Evolutionary conservation across 2,113 vertebrate species (phyloP).

Genomic region (Pelecanoides urinatrix): DNA sequence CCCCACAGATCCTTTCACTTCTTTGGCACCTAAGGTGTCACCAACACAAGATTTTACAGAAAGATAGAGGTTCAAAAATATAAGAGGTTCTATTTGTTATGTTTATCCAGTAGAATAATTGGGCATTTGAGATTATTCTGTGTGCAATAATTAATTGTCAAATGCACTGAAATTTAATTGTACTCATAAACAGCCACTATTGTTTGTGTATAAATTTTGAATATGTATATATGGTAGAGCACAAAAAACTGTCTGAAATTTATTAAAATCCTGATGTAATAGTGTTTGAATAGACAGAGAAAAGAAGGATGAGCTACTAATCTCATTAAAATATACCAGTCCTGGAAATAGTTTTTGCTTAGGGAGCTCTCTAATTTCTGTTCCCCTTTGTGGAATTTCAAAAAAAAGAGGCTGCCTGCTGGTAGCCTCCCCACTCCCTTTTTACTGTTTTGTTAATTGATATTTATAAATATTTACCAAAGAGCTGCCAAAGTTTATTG

Average conservation of each 20-base stretch:
- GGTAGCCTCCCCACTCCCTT: constrained; percentile 8
- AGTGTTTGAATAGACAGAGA: constrained; percentile 32
- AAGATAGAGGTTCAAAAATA: constrained; percentile 70
- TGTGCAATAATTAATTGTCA: constrained; percentile 75
- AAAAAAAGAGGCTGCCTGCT: background rate
- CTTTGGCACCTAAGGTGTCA: constrained; percentile 56
- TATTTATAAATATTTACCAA: constrained; percentile 70
- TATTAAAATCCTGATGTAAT: constrained; percentile 27
- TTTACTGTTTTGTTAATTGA: constrained; percentile 27
- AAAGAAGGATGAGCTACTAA: constrained; percentile 30
- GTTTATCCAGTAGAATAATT: constrained; percentile 50
- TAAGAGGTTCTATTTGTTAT: constrained; percentile 2
- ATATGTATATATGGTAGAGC: constrained; percentile 71
- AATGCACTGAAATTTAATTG: constrained; percentile 68
- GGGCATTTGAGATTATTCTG: constrained; percentile 68
- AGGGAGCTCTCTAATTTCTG: constrained; percentile 19
- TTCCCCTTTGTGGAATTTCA: constrained; percentile 10
- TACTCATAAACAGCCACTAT: constrained; percentile 64
- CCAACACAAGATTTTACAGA: constrained; percentile 79
- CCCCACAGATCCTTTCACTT: constrained; percentile 49
- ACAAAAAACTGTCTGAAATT: constrained; percentile 39
- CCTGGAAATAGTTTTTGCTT: constrained; percentile 2
- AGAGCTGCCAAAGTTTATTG: constrained; percentile 66
- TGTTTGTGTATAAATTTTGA: constrained; percentile 62
- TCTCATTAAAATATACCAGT: constrained; percentile 5